Evolutionary conservation across 2,888 invertebrate genomes (phyloP).

Genomic region (Bedellia somnulentella): DNA sequence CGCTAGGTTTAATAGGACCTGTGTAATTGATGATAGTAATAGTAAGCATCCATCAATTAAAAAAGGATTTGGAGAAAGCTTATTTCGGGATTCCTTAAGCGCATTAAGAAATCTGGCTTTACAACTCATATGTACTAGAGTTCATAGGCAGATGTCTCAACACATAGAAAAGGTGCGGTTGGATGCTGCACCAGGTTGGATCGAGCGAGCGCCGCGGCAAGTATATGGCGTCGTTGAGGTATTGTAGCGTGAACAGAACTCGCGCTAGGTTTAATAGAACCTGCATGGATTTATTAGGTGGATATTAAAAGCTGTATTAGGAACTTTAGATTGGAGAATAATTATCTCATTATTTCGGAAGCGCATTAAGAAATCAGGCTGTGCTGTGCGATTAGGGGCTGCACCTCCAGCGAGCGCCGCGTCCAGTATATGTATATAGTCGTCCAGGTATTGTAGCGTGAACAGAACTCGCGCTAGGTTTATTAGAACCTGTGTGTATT

Average conservation of each 20-base stretch:
- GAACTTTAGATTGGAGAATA: too few relatives aligned
- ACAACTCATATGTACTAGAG: too few relatives aligned
- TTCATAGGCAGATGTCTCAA: constrained; percentile 4
- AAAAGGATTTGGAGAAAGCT: neutral
- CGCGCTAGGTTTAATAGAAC: constrained; percentile 82
- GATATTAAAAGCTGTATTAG: neutral
- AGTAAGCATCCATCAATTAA: neutral
- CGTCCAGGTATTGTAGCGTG: constrained; percentile 85
- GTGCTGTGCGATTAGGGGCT: constrained; percentile 80
- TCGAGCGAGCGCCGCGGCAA: constrained; percentile 82
- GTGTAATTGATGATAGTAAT: constrained; percentile 10
- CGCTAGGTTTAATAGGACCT: constrained; percentile 80
- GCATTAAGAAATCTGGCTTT: too few relatives aligned
- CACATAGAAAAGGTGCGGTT: too few relatives aligned
- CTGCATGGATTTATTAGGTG: constrained; percentile 26
- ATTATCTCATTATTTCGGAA: too few relatives aligned
- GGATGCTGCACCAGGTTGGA: constrained; percentile 81
- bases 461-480: constrained; percentile 84
- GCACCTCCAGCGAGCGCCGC: constrained; percentile 82
- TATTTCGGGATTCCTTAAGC: too few relatives aligned
- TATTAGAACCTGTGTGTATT: constrained; percentile 67
- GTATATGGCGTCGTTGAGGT: constrained; percentile 87
- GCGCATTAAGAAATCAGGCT: too few relatives aligned
- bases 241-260: constrained; percentile 82
- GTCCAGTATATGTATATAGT: constrained; percentile 84